Conservation (phyloP, 2,797 vertebrate genomes). For the Pempheris klunzingeri region DNA sequence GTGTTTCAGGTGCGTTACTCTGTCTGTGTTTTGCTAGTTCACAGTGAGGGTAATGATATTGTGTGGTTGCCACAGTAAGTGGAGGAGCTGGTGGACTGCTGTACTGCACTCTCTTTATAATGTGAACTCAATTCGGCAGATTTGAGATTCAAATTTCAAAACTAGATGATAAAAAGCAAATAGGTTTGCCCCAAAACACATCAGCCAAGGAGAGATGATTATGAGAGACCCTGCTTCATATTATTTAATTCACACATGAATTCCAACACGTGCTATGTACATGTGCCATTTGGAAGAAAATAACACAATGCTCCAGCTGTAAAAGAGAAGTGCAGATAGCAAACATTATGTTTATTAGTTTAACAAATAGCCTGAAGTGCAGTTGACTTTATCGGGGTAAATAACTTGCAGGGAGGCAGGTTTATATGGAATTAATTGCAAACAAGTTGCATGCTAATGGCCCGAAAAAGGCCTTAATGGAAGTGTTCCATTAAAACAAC, state of each 20-base stretch:
- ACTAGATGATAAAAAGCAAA: conserved; percentile 6
- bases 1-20: background rate
- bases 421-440: conserved; percentile 86
- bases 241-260: conserved; percentile 20
- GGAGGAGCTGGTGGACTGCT: conserved; percentile 11
- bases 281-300: conserved; percentile 29
- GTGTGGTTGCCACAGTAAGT: conserved; percentile 1
- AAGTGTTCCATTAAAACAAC: conserved; percentile 84
- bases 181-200: background rate
- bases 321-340: conserved; percentile 64
- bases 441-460: conserved; percentile 84
- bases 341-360: conserved; percentile 75
- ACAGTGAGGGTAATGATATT: background rate
- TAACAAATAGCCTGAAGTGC: conserved; percentile 81
- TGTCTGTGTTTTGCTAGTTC: background rate
- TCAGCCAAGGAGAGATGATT: background rate
- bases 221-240: conserved; percentile 13
- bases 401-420: conserved; percentile 81
- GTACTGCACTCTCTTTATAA: conserved; percentile 6
- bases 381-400: conserved; percentile 80
- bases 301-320: conserved; percentile 35
- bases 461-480: conserved; percentile 84
- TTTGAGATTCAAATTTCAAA: conserved; percentile 12
- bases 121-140: conserved; percentile 13
- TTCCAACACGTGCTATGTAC: conserved; percentile 10